These are phyloP conservation scores for Poecilia gillii DNA, from an alignment of 2,797 vertebrate species.

Conservation along the genomic window DNA sequence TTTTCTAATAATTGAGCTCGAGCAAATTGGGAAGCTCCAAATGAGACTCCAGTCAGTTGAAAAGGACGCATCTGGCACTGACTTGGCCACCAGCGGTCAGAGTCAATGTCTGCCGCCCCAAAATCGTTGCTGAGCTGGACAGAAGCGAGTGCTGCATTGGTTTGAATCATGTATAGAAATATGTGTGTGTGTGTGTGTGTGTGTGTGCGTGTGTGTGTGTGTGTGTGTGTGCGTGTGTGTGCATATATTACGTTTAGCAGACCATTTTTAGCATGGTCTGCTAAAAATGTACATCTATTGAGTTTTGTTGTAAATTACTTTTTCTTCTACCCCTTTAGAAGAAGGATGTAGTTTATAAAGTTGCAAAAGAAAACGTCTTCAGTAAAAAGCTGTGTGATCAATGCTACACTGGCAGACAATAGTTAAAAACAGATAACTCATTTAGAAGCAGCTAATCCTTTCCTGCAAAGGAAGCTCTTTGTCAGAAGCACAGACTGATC, in stretches of 20 bases:
- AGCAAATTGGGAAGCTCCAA: constrained; percentile 7
- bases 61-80: constrained; percentile 37
- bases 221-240: too few species aligned
- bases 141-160: background rate
- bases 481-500: constrained; percentile 62
- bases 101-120: constrained; percentile 23
- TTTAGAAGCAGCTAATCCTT: constrained; percentile 62
- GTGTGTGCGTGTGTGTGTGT: too few species aligned
- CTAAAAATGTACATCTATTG: background rate
- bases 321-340: background rate
- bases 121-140: background rate
- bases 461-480: constrained; percentile 69
- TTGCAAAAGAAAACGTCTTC: background rate
- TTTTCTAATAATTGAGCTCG: background rate
- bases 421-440: constrained; percentile 50
- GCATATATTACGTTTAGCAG: too few species aligned
- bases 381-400: constrained; percentile 39
- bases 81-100: constrained; percentile 33
- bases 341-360: constrained; percentile 5
- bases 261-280: background rate
- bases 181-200: too few species aligned
- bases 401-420: constrained; percentile 20
- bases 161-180: background rate
- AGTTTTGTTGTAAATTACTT: background rate
- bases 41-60: constrained; percentile 14